Evolutionary conservation across 2,888 invertebrate genomes (phyloP).

Genomic region (Arctia plantaginis): DNA sequence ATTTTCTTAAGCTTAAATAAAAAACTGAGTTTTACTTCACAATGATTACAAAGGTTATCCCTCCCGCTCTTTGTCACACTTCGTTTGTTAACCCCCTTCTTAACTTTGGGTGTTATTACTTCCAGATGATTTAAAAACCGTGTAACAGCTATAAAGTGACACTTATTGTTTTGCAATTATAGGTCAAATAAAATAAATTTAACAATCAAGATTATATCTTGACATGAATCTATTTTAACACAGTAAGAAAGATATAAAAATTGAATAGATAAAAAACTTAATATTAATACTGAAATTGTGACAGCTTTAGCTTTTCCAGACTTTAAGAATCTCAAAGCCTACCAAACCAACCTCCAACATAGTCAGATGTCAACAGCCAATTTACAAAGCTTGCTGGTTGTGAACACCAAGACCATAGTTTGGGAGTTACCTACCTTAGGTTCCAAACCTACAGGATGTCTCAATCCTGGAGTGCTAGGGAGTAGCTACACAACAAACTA

Average conservation of each 20-base stretch:
- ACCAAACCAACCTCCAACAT: neutral
- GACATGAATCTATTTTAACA: neutral
- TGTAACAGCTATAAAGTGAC: neutral
- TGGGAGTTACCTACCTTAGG: too few relatives aligned
- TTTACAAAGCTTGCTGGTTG: neutral
- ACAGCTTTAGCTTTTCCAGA: neutral
- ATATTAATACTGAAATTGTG: neutral
- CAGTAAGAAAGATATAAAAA: neutral
- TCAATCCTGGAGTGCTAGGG: too few relatives aligned
- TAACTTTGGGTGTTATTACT: neutral
- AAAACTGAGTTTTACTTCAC: neutral
- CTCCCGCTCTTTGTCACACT: neutral
- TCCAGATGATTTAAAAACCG: neutral
- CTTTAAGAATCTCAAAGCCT: neutral
- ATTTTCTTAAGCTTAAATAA: neutral
- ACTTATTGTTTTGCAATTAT: neutral
- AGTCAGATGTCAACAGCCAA: too few relatives aligned
- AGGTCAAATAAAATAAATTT: neutral
- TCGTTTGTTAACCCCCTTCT: neutral
- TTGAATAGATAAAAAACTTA: neutral
- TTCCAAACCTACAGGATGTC: too few relatives aligned
- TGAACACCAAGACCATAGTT: neutral
- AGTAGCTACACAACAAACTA: too few relatives aligned
- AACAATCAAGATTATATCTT: neutral
- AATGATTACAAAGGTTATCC: too few relatives aligned